Conservation (phyloP, 2,797 vertebrate species). For the Eurystomus glaucurus region DNA sequence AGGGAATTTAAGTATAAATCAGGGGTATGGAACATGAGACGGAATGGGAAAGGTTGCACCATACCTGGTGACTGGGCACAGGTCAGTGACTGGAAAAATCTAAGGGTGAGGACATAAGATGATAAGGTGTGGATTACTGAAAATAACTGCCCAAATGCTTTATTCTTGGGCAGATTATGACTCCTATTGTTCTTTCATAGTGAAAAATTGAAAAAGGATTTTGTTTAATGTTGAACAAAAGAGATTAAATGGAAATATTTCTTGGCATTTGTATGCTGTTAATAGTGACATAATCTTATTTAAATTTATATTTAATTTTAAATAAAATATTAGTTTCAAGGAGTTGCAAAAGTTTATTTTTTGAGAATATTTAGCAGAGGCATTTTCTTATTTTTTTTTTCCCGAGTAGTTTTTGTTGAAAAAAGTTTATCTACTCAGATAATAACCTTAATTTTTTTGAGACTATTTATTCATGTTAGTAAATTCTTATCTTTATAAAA, state of each 20-base stretch:
- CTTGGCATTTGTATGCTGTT: background rate
- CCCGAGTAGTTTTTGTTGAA: background rate
- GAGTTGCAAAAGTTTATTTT: background rate
- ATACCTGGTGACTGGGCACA: background rate
- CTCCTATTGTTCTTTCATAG: background rate
- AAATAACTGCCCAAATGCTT: background rate
- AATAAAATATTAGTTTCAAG: background rate
- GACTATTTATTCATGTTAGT: background rate
- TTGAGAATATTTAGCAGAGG: background rate
- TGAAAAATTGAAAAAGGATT: background rate
- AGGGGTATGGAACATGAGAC: fast-evolving
- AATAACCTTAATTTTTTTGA: background rate
- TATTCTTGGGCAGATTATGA: background rate
- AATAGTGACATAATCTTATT: background rate
- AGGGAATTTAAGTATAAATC: background rate
- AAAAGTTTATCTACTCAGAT: background rate
- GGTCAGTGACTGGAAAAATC: background rate
- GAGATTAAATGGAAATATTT: background rate
- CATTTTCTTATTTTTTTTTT: background rate
- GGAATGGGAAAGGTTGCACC: background rate
- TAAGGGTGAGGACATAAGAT: background rate
- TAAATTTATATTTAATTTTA: background rate
- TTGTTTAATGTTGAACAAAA: background rate
- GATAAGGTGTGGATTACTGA: background rate
- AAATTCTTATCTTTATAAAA: background rate